A percentile compares a stretch with the other conserved stretches of the same genome.
phyloP scores from a whole-genome alignment of 30 jellyfish, hydroid and myxozoan species.

The Hydractinia echinata region DNA sequence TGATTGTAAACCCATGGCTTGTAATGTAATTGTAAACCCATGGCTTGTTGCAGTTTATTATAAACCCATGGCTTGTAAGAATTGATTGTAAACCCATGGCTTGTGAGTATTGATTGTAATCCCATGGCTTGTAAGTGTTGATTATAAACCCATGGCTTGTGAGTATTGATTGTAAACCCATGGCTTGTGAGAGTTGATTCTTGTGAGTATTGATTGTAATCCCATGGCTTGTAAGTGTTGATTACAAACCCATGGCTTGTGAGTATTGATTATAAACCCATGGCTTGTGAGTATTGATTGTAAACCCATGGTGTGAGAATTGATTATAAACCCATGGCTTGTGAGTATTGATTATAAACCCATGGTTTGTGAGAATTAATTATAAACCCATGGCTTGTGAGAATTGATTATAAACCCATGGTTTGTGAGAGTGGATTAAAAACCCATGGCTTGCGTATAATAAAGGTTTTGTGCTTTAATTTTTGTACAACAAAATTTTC shows the following conservation, averaged over 20 bases:
- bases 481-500: too few relatives aligned
- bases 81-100: background rate
- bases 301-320: conserved; percentile 56
- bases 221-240: conserved; percentile 75
- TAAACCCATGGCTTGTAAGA: conserved; percentile 68
- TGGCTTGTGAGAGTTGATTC: too few relatives aligned
- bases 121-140: too few relatives aligned
- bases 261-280: too few relatives aligned
- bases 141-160: conserved; percentile 79
- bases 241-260: conserved; percentile 45
- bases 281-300: conserved; percentile 70
- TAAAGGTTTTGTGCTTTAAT: too few relatives aligned
- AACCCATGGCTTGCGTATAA: too few relatives aligned
- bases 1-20: too few relatives aligned
- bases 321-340: background rate
- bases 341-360: background rate
- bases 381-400: too few relatives aligned
- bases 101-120: background rate
- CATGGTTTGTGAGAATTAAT: too few relatives aligned
- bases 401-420: too few relatives aligned
- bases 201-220: conserved; percentile 8
- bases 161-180: background rate
- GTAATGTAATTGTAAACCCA: too few relatives aligned
- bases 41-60: conserved; percentile 71
- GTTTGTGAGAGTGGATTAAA: too few relatives aligned